Evolutionary conservation across 2,888 invertebrate species (phyloP), one percentile per base, ranked within the genome.

Genomic region (Dynastes maya): DNA sequence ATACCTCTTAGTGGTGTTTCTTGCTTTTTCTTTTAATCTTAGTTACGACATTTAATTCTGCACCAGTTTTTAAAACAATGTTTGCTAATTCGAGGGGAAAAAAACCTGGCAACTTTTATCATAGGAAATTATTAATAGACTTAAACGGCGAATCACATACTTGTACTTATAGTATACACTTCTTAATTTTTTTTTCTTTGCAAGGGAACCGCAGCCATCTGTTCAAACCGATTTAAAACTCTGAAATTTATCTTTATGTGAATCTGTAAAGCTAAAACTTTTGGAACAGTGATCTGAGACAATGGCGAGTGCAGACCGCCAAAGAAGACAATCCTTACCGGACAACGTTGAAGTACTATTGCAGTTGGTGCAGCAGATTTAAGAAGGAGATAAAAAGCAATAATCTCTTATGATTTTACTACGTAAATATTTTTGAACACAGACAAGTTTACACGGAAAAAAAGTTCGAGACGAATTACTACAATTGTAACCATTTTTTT

Each of bases 231-330:
- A 78, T 70, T 75, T 75, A 75, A 78, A 75, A 78, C 78, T 65
- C 27, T 67, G 61, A 65, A 63, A 67, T 65, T 74, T 77, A 79
- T 77, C 77, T 79, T 79, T 77, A 76, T 79, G 72, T 76, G 79
- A 49, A 79, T 79, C 79, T 70, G 71, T 58, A 64, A 64, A 74
- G 77, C 74, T 77, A 77, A 76, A 65, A 77, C 53, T 72, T 77
- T 76, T 74, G 76, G 74, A 63, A 61, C 79, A 67, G 76, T 70
- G 79, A 75, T 76, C 63, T 63, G 68, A 78, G 71, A 77, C 77
- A 72, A 77, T 76, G 77, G 77, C 45, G 77, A 67, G 76, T 72
- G 55, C 51, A 40, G 72, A 61, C 76, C 79, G 79, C 79, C 72
- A 77, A 79, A 79, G 77, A 71, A 79, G 71, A 78, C 71, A 49